These are phyloP conservation scores for Hydropsyche tenuis DNA, from an alignment of 1,140 invertebrate genomes.

Conservation along the genomic window DNA sequence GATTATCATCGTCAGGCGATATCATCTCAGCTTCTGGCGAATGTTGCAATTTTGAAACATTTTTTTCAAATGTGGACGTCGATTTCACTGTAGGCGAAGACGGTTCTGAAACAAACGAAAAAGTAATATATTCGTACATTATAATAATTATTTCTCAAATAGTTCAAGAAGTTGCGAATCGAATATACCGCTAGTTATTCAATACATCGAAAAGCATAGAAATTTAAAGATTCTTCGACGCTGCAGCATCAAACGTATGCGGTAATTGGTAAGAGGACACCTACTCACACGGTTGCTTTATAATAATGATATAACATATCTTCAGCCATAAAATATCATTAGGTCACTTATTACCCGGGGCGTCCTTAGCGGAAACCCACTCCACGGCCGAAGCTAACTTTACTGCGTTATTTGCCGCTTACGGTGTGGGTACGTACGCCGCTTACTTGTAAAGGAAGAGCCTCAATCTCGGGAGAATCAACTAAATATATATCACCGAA, in stretches of 20 bases:
- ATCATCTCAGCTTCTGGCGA: background rate
- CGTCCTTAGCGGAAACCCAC: constrained; percentile 42
- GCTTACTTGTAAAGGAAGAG: constrained; percentile 29
- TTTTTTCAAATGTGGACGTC: background rate
- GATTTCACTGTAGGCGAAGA: background rate
- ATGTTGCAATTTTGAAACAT: background rate
- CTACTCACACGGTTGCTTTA: constrained; percentile 47
- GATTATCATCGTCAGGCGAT: background rate
- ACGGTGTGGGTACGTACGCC: constrained; percentile 6
- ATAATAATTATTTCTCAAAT: too few relatives aligned
- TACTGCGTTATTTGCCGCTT: constrained; percentile 40
- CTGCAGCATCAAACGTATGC: background rate
- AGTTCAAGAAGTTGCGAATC: too few relatives aligned
- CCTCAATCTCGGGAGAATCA: constrained; percentile 49
- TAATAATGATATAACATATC: constrained; percentile 50
- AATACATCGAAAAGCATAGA: too few relatives aligned
- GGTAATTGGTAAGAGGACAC: constrained; percentile 50
- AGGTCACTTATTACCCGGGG: constrained; percentile 49
- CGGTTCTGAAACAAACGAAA: background rate
- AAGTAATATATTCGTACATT: too few relatives aligned
- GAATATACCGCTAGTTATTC: too few relatives aligned
- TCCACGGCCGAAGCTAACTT: constrained; percentile 43
- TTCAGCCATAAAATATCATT: constrained; percentile 49
- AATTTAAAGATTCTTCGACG: too few relatives aligned
- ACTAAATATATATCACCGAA: constrained; percentile 45